Evolutionary conservation across 2,113 vertebrate genomes (phyloP).

Genomic region (Seriola aureovittata): DNA sequence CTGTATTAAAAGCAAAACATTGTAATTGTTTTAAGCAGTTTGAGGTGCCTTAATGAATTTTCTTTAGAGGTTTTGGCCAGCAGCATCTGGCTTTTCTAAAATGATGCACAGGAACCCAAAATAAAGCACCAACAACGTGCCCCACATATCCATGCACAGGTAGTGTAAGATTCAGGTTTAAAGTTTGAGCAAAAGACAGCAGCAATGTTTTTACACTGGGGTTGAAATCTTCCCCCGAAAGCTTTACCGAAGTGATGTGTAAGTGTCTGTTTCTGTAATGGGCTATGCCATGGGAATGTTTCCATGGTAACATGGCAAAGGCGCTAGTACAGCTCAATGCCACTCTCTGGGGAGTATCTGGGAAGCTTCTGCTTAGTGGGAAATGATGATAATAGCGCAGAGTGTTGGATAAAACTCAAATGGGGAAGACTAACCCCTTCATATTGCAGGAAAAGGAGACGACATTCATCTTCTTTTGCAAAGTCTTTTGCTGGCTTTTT

Average conservation of each 20-base stretch:
- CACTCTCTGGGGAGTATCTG: constrained; percentile 78
- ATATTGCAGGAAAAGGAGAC: constrained; percentile 56
- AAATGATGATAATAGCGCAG: constrained; percentile 78
- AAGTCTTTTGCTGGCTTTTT: constrained; percentile 26
- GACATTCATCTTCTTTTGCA: constrained; percentile 37
- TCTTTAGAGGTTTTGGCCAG: not conserved
- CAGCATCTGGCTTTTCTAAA: not conserved
- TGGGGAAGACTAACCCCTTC: constrained; percentile 64
- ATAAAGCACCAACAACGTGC: not conserved
- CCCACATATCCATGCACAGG: not conserved
- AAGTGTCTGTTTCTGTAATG: constrained; percentile 82
- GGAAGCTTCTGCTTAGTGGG: constrained; percentile 77
- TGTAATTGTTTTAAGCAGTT: constrained; percentile 33
- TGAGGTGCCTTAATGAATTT: not conserved
- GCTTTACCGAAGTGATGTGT: constrained; percentile 76
- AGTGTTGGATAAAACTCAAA: constrained; percentile 78
- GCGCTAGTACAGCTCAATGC: constrained; percentile 76
- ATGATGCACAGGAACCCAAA: constrained; percentile 3
- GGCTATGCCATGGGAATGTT: constrained; percentile 80
- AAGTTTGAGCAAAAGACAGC: constrained; percentile 59
- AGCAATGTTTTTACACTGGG: constrained; percentile 72
- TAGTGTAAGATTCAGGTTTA: constrained; percentile 22
- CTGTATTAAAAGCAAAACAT: constrained; percentile 16
- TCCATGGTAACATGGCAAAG: constrained; percentile 82
- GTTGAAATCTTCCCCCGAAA: constrained; percentile 66